phyloP scores from a whole-genome alignment of 1,140 invertebrate species.

The Penaeus japonicus region DNA sequence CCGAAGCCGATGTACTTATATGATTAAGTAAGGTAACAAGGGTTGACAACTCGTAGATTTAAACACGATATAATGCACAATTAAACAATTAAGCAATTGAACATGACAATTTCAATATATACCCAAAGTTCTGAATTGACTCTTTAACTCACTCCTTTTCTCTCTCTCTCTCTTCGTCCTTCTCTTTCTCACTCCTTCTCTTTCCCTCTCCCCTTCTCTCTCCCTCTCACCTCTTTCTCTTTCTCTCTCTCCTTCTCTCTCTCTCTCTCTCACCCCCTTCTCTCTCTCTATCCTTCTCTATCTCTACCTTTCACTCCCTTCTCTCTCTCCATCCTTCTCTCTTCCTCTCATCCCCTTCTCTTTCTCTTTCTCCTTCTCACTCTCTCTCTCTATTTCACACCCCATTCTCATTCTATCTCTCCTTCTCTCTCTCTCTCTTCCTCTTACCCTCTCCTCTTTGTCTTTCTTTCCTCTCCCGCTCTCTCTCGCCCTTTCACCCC shows the following conservation, averaged over 20 bases:
- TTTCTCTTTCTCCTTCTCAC: background rate
- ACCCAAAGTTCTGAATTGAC: too few relatives aligned
- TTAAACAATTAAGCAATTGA: too few relatives aligned
- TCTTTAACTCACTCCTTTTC: background rate
- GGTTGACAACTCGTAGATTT: too few relatives aligned
- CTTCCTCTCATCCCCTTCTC: background rate
- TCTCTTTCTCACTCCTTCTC: background rate
- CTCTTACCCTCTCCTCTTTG: background rate
- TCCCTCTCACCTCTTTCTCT: background rate
- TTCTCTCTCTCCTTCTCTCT: background rate
- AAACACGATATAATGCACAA: too few relatives aligned
- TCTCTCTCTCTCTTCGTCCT: background rate
- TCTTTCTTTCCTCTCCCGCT: background rate
- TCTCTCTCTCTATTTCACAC: background rate
- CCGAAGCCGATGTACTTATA: too few relatives aligned
- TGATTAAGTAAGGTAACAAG: too few relatives aligned
- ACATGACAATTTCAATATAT: too few relatives aligned
- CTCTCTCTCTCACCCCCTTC: background rate
- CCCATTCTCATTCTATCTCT: background rate
- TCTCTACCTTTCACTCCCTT: background rate
- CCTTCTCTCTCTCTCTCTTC: background rate
- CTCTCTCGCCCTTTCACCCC: background rate
- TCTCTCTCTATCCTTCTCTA: background rate
- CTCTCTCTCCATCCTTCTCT: too few relatives aligned
- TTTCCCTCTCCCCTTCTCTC: background rate